These are phyloP conservation scores for Palythoa grandis DNA, from an alignment of 92 coral and sea anemone genomes.

Conservation along the genomic window DNA sequence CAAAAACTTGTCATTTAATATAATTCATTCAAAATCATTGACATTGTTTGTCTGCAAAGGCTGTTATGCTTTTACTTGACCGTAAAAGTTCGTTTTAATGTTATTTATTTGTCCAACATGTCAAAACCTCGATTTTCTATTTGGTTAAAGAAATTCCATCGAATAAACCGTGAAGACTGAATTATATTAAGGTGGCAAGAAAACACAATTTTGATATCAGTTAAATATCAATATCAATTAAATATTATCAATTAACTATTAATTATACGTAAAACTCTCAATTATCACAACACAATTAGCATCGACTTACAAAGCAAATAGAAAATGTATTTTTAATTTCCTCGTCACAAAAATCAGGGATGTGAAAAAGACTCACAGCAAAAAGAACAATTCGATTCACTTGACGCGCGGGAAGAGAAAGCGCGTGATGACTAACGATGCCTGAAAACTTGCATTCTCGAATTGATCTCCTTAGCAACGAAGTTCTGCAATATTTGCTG, in stretches of 20 bases:
- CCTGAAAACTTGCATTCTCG: constrained; percentile 8
- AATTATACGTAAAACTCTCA: constrained; percentile 6
- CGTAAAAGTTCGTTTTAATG: no score
- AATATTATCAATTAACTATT: background rate
- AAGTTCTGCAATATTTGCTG: constrained; percentile 66
- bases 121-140: no score
- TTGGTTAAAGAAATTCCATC: no score
- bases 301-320: background rate
- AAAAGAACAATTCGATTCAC: background rate
- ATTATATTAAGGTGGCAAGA: background rate
- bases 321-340: background rate
- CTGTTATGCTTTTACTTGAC: no score
- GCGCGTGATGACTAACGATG: background rate
- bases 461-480: constrained; percentile 72
- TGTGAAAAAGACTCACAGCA: background rate
- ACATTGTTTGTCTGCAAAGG: no score
- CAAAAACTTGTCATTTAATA: no score
- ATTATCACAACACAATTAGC: constrained; percentile 9
- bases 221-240: background rate
- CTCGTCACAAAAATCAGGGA: background rate
- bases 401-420: background rate
- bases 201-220: background rate
- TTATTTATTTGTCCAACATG: no score
- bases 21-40: no score
- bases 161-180: background rate